phyloP scores from a whole-genome alignment of 2,113 vertebrate species.

The Psilopsiagon aurifrons region DNA sequence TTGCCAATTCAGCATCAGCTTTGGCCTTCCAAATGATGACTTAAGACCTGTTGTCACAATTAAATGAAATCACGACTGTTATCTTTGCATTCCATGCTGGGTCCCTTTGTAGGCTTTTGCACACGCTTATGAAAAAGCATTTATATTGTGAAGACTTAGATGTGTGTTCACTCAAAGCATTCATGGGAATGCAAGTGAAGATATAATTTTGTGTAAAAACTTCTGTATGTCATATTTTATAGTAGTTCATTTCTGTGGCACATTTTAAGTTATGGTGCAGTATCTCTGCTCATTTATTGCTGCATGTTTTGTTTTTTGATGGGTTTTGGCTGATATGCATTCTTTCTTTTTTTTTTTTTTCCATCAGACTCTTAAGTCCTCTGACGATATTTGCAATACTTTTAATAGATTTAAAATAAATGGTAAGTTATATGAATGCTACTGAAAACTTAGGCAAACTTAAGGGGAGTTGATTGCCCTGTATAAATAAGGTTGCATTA shows the following conservation, averaged over 20 bases:
- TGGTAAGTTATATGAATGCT: not conserved
- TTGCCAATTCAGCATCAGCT: not conserved
- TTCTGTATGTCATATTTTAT: not conserved
- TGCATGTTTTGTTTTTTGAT: not conserved
- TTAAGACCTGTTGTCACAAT: not conserved
- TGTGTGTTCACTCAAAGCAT: not conserved
- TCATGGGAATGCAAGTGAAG: not conserved
- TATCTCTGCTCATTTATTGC: not conserved
- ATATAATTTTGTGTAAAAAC: not conserved
- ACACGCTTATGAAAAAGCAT: not conserved
- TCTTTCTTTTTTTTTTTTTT: not conserved
- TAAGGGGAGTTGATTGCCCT: not conserved
- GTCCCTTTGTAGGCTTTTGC: too few relatives aligned
- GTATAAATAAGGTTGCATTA: not conserved
- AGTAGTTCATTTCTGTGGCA: not conserved
- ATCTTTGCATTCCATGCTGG: not conserved
- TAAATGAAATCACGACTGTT: not conserved
- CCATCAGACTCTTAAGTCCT: not conserved
- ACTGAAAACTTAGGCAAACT: not conserved
- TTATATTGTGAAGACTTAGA: not conserved
- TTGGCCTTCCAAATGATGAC: not conserved
- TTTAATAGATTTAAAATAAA: not conserved
- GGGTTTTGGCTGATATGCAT: not conserved
- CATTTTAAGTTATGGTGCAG: accelerated
- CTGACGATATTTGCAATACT: not conserved